These are phyloP conservation scores for Pseudochirops cupreus DNA, from an alignment of 2,797 vertebrate species.

Conservation along the genomic window DNA sequence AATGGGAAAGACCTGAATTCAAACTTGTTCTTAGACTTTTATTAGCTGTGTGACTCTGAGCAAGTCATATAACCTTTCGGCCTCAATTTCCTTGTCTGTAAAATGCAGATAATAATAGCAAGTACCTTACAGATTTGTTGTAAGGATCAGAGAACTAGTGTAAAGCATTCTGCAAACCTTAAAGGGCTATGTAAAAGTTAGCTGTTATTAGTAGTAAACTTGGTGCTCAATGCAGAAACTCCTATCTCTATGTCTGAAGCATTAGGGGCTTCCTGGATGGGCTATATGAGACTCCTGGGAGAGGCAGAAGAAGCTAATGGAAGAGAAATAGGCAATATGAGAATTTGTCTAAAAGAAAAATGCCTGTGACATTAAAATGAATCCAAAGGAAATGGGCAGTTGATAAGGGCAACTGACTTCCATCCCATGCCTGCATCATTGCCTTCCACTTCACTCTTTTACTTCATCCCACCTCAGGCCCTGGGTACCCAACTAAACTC, in stretches of 20 bases:
- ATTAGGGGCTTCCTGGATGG: too few species aligned
- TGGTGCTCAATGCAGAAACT: neutral
- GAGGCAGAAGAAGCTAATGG: neutral
- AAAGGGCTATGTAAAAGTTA: neutral
- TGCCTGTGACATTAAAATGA: neutral
- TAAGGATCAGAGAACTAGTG: neutral
- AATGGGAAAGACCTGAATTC: neutral
- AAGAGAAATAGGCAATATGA: neutral
- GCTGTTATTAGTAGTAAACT: neutral
- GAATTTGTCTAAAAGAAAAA: neutral
- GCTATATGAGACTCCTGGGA: neutral
- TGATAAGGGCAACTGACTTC: neutral
- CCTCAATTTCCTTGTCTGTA: neutral
- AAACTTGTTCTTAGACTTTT: neutral
- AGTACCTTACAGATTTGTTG: neutral
- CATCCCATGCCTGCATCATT: neutral
- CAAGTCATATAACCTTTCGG: neutral
- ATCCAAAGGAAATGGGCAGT: neutral
- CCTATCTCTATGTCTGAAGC: neutral
- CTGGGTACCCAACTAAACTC: neutral
- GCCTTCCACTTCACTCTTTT: neutral
- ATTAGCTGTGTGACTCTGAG: neutral
- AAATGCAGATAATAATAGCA: neutral
- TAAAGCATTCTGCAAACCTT: neutral
- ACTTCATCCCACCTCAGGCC: neutral